Evolutionary conservation across 2,797 vertebrate genomes (phyloP).

Genomic region (Muraenolepis orangiensis): DNA sequence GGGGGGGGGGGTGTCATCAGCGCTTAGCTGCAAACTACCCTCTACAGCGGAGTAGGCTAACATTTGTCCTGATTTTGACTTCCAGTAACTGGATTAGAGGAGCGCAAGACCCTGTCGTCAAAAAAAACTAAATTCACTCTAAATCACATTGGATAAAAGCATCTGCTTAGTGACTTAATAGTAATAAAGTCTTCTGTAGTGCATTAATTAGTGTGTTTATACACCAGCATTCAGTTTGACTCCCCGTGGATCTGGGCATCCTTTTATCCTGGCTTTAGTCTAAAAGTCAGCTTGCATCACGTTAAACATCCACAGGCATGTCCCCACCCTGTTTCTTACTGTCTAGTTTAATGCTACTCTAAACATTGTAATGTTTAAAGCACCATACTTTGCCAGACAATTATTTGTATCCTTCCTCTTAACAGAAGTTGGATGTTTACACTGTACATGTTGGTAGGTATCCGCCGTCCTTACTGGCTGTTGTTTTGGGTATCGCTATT

Average conservation of each 20-base stretch:
- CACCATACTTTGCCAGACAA: constrained; percentile 14
- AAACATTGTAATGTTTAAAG: constrained; percentile 28
- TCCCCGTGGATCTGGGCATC: constrained; percentile 24
- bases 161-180: not conserved
- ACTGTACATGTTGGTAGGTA: not conserved
- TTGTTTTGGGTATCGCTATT: not conserved
- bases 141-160: not conserved
- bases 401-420: not conserved
- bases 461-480: not conserved
- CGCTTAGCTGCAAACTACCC: constrained; percentile 56
- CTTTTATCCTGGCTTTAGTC: constrained; percentile 50
- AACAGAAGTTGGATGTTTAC: not conserved
- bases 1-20: constrained; percentile 53
- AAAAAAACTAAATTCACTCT: not conserved
- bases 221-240: constrained; percentile 12
- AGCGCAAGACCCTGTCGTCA: not conserved
- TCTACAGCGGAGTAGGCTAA: constrained; percentile 37
- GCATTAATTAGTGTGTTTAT: not conserved
- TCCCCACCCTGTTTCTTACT: constrained; percentile 16
- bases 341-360: constrained; percentile 25
- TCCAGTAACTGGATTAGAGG: not conserved
- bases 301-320: constrained; percentile 50
- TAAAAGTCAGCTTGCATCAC: constrained; percentile 49
- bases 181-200: not conserved
- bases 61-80: constrained; percentile 17